phyloP scores from a whole-genome alignment of 2,888 invertebrate genomes.

The Beris morrisii region DNA sequence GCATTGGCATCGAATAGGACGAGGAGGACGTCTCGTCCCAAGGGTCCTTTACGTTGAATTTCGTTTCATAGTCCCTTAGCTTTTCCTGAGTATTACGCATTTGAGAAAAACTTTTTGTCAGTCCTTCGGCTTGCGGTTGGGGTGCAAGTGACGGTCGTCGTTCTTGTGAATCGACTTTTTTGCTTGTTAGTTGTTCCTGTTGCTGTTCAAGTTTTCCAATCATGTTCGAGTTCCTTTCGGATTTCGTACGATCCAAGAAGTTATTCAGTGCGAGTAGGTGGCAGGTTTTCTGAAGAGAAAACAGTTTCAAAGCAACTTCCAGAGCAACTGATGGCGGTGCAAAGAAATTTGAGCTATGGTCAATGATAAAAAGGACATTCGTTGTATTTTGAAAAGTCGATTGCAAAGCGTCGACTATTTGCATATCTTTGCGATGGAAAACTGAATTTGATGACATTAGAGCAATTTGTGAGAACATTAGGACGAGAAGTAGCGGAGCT shows the following conservation, averaged over 20 bases:
- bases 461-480: slow-evolving; percentile 24
- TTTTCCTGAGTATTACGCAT: too few relatives aligned
- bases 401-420: slow-evolving; percentile 30
- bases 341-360: slow-evolving; percentile 7
- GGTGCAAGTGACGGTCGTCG: too few relatives aligned
- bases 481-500: neutral
- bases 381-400: slow-evolving; percentile 34
- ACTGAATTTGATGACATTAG: slow-evolving; percentile 5
- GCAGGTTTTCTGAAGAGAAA: slow-evolving; percentile 31
- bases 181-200: too few relatives aligned
- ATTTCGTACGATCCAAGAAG: neutral
- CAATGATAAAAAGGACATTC: slow-evolving; percentile 32
- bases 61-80: too few relatives aligned
- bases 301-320: slow-evolving; percentile 22
- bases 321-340: slow-evolving; percentile 5
- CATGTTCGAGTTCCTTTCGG: neutral
- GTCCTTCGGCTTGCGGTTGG: too few relatives aligned
- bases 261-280: slow-evolving; percentile 31
- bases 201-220: neutral
- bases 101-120: too few relatives aligned
- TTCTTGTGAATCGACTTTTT: too few relatives aligned
- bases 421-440: slow-evolving; percentile 24
- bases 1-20: neutral
- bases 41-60: too few relatives aligned
- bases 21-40: too few relatives aligned